Conservation (phyloP, 2,888 invertebrate species). For the Polydesmus complanatus region DNA sequence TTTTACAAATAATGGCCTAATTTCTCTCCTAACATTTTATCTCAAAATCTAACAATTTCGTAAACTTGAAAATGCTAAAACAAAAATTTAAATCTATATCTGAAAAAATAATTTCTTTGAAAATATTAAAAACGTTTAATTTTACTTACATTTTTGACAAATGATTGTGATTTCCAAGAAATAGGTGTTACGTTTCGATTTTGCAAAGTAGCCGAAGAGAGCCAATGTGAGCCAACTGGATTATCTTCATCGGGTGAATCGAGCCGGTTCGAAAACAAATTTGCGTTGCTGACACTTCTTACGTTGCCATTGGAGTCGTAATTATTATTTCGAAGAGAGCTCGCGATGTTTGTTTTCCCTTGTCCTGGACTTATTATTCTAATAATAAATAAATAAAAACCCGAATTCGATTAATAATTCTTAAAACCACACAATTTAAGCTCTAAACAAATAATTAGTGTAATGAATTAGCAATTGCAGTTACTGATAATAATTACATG, state of each 20-base stretch:
- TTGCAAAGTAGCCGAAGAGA: not conserved
- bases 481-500: too few species aligned
- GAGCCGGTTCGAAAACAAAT: not conserved
- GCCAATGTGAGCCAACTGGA: not conserved
- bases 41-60: too few species aligned
- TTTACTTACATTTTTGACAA: not conserved
- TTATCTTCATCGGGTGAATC: not conserved
- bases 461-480: too few species aligned
- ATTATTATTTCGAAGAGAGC: not conserved
- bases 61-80: too few species aligned
- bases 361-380: constrained; percentile 10
- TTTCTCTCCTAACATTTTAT: too few species aligned
- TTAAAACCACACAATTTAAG: not conserved
- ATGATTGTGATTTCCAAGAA: not conserved
- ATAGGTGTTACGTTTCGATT: not conserved
- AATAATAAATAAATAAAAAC: constrained; percentile 2
- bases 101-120: too few species aligned
- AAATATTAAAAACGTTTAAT: too few species aligned
- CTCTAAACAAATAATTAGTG: too few species aligned
- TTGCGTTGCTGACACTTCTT: not conserved
- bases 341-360: not conserved
- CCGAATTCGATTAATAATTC: not conserved
- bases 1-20: too few species aligned
- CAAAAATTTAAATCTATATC: too few species aligned
- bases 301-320: not conserved